A percentile compares a stretch with the other conserved stretches of the same genome.
Conservation (phyloP, 2,888 invertebrate species). For the Allacma fusca region DNA sequence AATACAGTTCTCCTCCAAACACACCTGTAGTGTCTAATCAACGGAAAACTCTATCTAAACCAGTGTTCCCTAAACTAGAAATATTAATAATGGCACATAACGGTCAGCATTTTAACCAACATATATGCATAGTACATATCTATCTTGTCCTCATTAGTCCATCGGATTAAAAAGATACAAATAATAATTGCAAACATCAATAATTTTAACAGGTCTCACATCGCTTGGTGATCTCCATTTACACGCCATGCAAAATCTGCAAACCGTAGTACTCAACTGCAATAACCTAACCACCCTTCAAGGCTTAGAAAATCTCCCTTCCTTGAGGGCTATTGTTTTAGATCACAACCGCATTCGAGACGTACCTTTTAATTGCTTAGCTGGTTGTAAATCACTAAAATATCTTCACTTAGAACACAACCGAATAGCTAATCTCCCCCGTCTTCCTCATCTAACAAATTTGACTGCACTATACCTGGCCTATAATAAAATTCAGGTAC, state of each 20-base stretch:
- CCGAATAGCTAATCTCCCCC: conserved; percentile 52
- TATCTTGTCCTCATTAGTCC: no score
- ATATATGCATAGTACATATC: no score
- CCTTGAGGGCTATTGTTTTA: conserved; percentile 53
- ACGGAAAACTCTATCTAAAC: conserved; percentile 37
- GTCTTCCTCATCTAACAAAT: conserved; percentile 57
- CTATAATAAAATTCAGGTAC: conserved; percentile 60
- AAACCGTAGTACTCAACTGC: conserved; percentile 57
- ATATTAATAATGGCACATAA: conserved; percentile 59
- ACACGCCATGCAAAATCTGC: conserved; percentile 55
- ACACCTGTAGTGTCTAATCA: conserved; percentile 21
- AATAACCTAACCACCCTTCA: conserved; percentile 56
- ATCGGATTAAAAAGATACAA: no score
- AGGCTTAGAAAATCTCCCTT: conserved; percentile 54
- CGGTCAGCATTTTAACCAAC: conserved; percentile 46
- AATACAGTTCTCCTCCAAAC: conserved; percentile 17
- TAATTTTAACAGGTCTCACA: conserved; percentile 47
- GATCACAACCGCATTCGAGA: conserved; percentile 58
- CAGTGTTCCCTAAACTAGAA: conserved; percentile 57
- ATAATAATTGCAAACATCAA: background rate
- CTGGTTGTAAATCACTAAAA: conserved; percentile 55
- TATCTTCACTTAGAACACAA: conserved; percentile 60
- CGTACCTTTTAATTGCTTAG: conserved; percentile 53
- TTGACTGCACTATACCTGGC: conserved; percentile 53
- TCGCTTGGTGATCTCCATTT: conserved; percentile 53